Evolutionary conservation across 2,888 invertebrate species (phyloP).

Genomic region (Serripes groenlandicus): DNA sequence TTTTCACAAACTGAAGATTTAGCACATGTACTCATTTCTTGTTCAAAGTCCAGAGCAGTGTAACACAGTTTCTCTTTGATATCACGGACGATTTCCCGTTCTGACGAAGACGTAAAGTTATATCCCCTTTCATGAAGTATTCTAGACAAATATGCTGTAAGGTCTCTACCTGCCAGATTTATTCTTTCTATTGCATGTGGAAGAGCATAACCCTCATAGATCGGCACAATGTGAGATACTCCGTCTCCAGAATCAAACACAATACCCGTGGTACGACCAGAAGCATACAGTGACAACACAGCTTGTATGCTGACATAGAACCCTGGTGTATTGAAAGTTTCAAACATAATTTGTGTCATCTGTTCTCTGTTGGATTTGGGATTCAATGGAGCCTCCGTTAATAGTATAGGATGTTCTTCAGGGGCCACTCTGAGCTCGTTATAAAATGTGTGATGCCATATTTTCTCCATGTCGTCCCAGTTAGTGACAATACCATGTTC

Average conservation of each 20-base stretch:
- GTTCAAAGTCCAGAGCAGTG: slow-evolving; percentile 91
- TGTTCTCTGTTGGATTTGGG: slow-evolving; percentile 98
- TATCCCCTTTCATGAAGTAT: slow-evolving; percentile 76
- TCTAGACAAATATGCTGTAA: slow-evolving; percentile 88
- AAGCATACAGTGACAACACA: slow-evolving; percentile 95
- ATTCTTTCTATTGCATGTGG: slow-evolving; percentile 75
- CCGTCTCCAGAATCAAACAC: slow-evolving; percentile 97
- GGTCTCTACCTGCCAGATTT: slow-evolving; percentile 50
- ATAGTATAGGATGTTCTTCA: slow-evolving; percentile 96
- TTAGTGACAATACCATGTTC: slow-evolving; percentile 84
- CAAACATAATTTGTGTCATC: slow-evolving; percentile 90
- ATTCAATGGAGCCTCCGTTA: slow-evolving; percentile 93
- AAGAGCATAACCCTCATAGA: slow-evolving; percentile 87
- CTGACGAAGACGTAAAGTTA: too few relatives aligned
- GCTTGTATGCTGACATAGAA: slow-evolving; percentile 97
- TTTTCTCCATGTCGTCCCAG: slow-evolving; percentile 85
- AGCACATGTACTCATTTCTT: slow-evolving; percentile 16
- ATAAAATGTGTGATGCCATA: slow-evolving; percentile 84
- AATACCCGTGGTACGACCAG: slow-evolving; percentile 97
- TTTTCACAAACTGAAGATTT: slow-evolving; percentile 91
- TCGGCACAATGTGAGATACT: slow-evolving; percentile 96
- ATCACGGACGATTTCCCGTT: slow-evolving; percentile 92
- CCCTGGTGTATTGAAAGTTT: slow-evolving; percentile 93
- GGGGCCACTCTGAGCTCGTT: slow-evolving; percentile 94
- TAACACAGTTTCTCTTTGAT: slow-evolving; percentile 90